Conservation (phyloP, 2,888 invertebrate species). For the Beris morrisii region DNA sequence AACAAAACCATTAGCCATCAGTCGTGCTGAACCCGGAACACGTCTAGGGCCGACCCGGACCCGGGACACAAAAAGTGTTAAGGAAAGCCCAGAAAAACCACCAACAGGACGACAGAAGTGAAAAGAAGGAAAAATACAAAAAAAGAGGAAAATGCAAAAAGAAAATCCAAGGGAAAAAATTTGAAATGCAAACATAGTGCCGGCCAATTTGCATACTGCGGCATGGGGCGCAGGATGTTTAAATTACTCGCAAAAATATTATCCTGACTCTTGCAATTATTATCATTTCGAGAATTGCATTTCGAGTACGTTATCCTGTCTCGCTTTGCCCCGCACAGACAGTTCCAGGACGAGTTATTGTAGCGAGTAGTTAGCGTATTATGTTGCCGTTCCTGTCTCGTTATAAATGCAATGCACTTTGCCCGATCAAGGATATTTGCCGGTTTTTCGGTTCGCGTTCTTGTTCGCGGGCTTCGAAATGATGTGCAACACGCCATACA, state of each 20-base stretch:
- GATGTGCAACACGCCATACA: constrained; percentile 28
- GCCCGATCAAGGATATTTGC: constrained; percentile 3
- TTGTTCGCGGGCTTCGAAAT: constrained; percentile 10
- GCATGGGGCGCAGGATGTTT: constrained; percentile 32
- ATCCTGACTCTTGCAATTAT: constrained; percentile 34
- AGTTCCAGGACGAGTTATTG: too few relatives aligned
- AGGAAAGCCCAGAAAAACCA: constrained; percentile 9
- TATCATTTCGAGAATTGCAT: constrained; percentile 28
- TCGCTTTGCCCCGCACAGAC: constrained; percentile 2
- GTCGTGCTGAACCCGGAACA: too few relatives aligned
- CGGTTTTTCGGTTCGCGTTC: neutral
- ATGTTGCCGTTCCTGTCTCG: neutral
- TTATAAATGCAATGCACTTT: constrained; percentile 8
- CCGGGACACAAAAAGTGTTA: too few relatives aligned
- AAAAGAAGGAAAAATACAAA: constrained; percentile 2
- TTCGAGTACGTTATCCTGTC: constrained; percentile 19
- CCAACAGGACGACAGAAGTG: constrained; percentile 11
- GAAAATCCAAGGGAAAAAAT: neutral
- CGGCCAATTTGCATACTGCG: constrained; percentile 36
- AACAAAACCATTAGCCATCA: too few relatives aligned
- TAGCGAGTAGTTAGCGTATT: constrained; percentile 2
- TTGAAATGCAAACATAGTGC: constrained; percentile 29
- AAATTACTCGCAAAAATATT: constrained; percentile 37
- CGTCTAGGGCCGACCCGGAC: too few relatives aligned
- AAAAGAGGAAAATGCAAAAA: constrained; percentile 9